phyloP scores from a whole-genome alignment of 2,797 vertebrate genomes.

The Bradypodion pumilum region DNA sequence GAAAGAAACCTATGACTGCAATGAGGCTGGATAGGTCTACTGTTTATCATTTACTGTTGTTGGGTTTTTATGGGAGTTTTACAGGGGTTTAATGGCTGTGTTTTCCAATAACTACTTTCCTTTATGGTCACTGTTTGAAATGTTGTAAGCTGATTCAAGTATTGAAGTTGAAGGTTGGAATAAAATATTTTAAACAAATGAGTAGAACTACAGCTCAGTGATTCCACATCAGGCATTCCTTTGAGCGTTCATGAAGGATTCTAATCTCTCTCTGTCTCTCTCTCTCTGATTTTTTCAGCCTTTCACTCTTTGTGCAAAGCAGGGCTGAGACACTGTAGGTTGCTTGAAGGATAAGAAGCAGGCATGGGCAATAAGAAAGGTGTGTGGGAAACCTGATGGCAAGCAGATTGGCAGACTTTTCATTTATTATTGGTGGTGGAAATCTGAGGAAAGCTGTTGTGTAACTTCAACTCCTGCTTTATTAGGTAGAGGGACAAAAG shows the following conservation, averaged over 20 bases:
- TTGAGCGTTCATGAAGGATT: background rate
- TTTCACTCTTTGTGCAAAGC: background rate
- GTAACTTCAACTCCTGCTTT: background rate
- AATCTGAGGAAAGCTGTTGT: background rate
- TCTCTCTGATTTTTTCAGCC: too few species aligned
- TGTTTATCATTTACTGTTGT: background rate
- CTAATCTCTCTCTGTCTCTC: background rate
- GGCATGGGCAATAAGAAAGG: background rate
- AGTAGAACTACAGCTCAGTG: background rate
- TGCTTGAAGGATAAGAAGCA: background rate
- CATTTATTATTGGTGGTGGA: background rate
- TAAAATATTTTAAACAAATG: background rate
- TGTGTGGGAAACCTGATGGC: background rate
- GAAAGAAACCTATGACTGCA: background rate
- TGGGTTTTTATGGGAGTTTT: background rate
- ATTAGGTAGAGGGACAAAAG: background rate
- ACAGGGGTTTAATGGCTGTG: background rate
- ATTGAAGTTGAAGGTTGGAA: background rate
- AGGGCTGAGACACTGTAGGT: background rate
- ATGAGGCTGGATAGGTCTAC: background rate
- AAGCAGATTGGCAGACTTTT: too few species aligned
- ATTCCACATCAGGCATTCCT: background rate
- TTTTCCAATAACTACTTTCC: background rate
- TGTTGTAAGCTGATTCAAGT: background rate
- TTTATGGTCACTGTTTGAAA: background rate